phyloP scores from a whole-genome alignment of 2,888 invertebrate genomes.

The Thymelicus lineola region DNA sequence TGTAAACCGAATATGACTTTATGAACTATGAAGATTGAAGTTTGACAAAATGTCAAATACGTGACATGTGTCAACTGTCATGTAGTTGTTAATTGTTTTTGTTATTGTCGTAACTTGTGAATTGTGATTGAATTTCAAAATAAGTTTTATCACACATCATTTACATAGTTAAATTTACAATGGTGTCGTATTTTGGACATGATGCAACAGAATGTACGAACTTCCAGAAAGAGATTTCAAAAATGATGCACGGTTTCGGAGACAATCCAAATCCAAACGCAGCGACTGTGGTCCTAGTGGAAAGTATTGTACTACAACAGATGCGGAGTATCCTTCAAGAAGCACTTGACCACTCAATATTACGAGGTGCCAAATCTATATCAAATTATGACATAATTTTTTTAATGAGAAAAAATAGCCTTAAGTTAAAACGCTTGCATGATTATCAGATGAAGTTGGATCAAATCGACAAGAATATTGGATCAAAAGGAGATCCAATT shows the following conservation, averaged over 20 bases:
- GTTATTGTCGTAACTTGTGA: no score
- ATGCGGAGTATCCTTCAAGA: constrained; percentile 91
- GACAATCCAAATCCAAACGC: constrained; percentile 93
- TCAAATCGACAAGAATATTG: constrained; percentile 63
- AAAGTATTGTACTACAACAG: constrained; percentile 93
- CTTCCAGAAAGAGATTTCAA: constrained; percentile 89
- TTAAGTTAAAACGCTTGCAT: constrained; percentile 90
- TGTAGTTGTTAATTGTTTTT: no score
- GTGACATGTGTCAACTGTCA: no score
- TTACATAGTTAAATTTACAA: constrained; percentile 39
- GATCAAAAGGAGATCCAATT: constrained; percentile 56
- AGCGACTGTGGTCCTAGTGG: constrained; percentile 93
- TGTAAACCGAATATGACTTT: no score
- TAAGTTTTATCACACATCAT: no score
- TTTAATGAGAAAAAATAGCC: constrained; percentile 92
- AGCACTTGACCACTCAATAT: constrained; percentile 88
- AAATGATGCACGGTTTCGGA: constrained; percentile 97
- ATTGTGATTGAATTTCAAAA: no score
- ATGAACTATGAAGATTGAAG: no score
- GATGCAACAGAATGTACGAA: constrained; percentile 70
- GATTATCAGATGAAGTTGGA: constrained; percentile 89
- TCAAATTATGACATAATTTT: constrained; percentile 90
- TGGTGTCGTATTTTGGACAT: constrained; percentile 75
- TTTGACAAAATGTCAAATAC: no score
- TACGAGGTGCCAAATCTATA: constrained; percentile 86